Base-by-base conservation (phyloP, 2,797 vertebrate species). In the Catharus ustulatus region DNA sequence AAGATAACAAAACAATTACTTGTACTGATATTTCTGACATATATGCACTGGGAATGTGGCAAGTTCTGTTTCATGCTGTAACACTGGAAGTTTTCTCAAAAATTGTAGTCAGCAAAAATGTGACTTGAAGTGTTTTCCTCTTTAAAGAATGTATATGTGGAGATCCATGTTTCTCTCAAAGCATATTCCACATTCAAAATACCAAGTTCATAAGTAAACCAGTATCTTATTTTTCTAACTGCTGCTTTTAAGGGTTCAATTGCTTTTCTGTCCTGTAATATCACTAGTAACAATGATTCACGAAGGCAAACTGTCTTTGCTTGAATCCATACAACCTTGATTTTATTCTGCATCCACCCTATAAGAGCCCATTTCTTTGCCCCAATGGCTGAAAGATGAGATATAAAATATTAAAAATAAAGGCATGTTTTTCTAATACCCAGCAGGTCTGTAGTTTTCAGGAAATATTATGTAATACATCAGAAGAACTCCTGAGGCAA, bases 1-100 rank as follows among this genome's bases (percentile, higher is more conserved):
- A 89, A 71, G 71, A 84, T 89, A 71, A 77, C 55, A 83, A 76
- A 91, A 79, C 67, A 73, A 63, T 83, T 89, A 79, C 48, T 62
- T 87, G 26, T 45, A 18, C 67, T 71, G 68, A 19, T 91, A 40
- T 76, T 63, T 85, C 45, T 66, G 40, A 43, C 42, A 57, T 48
- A n/a, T 2, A 23, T 20, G 14, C 30, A 7, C 18, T 42, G 36
- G 51, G 24, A 90, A 81, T 40, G 27, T 15, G 40, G 26, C 26
- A 88, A 77, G 45, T 34, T 93, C 27, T 63, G 43, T 45, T 72
- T 43, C 34, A 11, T 59, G 34, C 64, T 57, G 22, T 36, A 22
- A 11, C 27, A 34, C 18, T 34, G 12, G 24, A 77, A 69, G 13
- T 13, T 45, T 85, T 84, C 84, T 74, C 18, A 49, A 46, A 55